Evolutionary conservation across 2,797 vertebrate species (phyloP), one percentile per base, ranked within the genome.

Genomic region (Hylomyscus alleni): DNA sequence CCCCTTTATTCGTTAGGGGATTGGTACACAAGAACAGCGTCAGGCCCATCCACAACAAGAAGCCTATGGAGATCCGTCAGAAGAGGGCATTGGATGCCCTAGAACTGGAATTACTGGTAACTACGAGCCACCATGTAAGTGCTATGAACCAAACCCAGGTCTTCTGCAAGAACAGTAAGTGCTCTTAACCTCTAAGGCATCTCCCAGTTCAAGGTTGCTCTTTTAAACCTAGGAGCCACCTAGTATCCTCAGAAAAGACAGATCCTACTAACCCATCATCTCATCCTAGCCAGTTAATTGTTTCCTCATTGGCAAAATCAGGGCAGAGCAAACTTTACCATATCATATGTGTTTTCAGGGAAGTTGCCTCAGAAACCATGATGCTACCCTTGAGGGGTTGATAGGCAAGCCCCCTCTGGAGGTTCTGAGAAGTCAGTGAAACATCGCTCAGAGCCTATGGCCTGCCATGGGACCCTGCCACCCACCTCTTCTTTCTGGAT

Each of bases 361-460:
- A 87, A 90, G 56, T 15, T 67, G 69, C 22, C 58, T 73, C 76
- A 54, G 90, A 89, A 95, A 80, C 62, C 81, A 37, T 34, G 8
- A 69, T 84, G 47, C 52, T 52, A 40, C 34, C 83, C 81, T 29
- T 77, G 24, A 24, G n/a, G 6, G 26, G 65, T n/a, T 76, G 58
- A 60, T 52, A 83, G 34, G 29, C 54, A 82, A 84, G 19, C 1
- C 50, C 1, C 50, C 50, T 81, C 84, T 87, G 65, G 62, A 75
- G 24, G 76, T 6, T 75, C 44, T 84, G 72, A 94, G 86, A 75
- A 56, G n/a, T 20, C 40, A 89, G 54, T 65, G n/a, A 56, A 37
- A 50, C 14, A 73, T 58, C 60, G 80, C 80, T 89, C n/a, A 20
- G 65, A 85, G 75, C 47, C 73, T 83, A 3, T 69, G 19, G 31